phyloP scores from a whole-genome alignment of 2,888 invertebrate species.

The Cephus nigrinus region DNA sequence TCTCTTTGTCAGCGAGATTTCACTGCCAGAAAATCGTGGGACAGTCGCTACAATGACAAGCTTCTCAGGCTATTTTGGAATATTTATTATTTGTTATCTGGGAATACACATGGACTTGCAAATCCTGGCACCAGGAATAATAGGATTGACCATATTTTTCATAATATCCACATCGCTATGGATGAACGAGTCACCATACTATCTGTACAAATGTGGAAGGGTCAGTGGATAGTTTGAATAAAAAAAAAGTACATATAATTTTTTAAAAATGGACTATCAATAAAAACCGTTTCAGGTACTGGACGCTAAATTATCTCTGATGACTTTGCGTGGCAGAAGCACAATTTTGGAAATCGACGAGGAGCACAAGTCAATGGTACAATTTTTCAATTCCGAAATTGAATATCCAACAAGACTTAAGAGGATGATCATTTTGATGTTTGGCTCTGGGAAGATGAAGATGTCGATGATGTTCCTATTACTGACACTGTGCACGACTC shows the following conservation, averaged over 20 bases:
- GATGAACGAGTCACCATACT: conserved; percentile 45
- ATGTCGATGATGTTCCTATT: conserved; percentile 13
- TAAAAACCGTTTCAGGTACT: conserved; percentile 26
- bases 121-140: conserved; percentile 24
- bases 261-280: background rate
- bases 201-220: conserved; percentile 35
- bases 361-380: conserved; percentile 34
- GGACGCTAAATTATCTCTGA: conserved; percentile 37
- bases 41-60: conserved; percentile 26
- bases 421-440: background rate
- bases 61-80: conserved; percentile 34
- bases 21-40: conserved; percentile 29
- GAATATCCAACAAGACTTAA: background rate
- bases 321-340: conserved; percentile 25
- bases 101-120: conserved; percentile 22
- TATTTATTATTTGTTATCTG: conserved; percentile 27
- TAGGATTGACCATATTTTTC: conserved; percentile 25
- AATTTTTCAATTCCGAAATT: conserved; percentile 26
- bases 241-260: background rate
- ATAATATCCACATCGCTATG: conserved; percentile 27
- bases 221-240: conserved; percentile 21
- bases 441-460: conserved; percentile 9
- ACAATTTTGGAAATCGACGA: conserved; percentile 34
- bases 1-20: conserved; percentile 40
- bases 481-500: conserved; percentile 32